These are phyloP conservation scores for Hyles lineata DNA, from an alignment of 2,888 invertebrate species.

Conservation along the genomic window DNA sequence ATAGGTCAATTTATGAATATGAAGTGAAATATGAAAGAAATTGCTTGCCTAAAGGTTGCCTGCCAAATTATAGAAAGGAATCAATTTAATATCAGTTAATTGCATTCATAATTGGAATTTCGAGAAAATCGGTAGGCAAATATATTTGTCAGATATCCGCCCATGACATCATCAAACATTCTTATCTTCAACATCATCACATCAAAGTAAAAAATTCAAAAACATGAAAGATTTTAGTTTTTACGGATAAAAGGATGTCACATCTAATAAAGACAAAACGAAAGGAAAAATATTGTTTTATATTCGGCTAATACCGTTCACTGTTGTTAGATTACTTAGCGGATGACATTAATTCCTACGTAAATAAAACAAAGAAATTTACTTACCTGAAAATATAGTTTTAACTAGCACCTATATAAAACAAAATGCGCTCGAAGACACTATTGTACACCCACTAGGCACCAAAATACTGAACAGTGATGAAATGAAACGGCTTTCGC, in stretches of 20 bases:
- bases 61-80: neutral
- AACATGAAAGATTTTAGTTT: neutral
- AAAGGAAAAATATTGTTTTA: neutral
- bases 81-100: neutral
- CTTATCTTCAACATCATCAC: conserved; percentile 7
- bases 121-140: neutral
- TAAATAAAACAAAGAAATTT: conserved; percentile 1
- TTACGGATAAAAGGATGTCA: neutral
- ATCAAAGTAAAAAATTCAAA: neutral
- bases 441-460: conserved; percentile 75
- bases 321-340: neutral
- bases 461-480: conserved; percentile 77
- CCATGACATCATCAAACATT: conserved; percentile 56
- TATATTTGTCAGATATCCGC: conserved; percentile 47
- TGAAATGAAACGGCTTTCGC: conserved; percentile 66
- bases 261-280: neutral
- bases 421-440: conserved; percentile 66
- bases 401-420: conserved; percentile 64
- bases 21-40: neutral
- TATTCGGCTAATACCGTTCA: neutral
- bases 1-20: too few species aligned
- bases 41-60: neutral
- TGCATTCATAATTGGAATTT: neutral
- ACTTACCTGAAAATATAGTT: conserved; percentile 71
- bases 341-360: neutral